These are phyloP conservation scores for Trichacis sp. DNA, from an alignment of 2,888 invertebrate genomes.

Conservation along the genomic window DNA sequence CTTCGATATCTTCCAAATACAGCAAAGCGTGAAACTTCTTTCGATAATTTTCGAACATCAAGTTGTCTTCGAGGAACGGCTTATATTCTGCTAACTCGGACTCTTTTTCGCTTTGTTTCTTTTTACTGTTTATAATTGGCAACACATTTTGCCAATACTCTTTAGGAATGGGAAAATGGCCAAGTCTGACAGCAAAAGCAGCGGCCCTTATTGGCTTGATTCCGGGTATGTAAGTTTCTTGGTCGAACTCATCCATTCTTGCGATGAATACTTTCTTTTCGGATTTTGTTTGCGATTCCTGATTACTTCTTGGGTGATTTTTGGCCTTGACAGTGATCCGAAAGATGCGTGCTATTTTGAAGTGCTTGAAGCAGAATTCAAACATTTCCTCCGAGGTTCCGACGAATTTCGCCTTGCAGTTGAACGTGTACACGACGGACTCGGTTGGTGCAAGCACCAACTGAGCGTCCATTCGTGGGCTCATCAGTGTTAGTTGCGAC, in stretches of 20 bases:
- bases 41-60: slow-evolving; percentile 75
- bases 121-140: slow-evolving; percentile 59
- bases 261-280: slow-evolving; percentile 15
- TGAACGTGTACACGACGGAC: slow-evolving; percentile 69
- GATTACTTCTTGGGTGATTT: background rate
- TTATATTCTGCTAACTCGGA: slow-evolving; percentile 69
- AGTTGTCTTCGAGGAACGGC: slow-evolving; percentile 71
- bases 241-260: slow-evolving; percentile 25
- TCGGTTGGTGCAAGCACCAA: slow-evolving; percentile 68
- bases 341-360: slow-evolving; percentile 74
- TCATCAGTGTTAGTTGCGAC: slow-evolving; percentile 71
- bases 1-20: slow-evolving; percentile 85
- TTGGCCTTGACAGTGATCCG: slow-evolving; percentile 70
- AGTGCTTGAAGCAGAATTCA: slow-evolving; percentile 73
- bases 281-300: background rate
- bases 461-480: slow-evolving; percentile 64
- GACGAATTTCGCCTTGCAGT: slow-evolving; percentile 73
- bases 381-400: slow-evolving; percentile 75
- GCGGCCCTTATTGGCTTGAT: slow-evolving; percentile 71
- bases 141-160: slow-evolving; percentile 65
- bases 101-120: slow-evolving; percentile 66
- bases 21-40: slow-evolving; percentile 80
- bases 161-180: slow-evolving; percentile 68
- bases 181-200: slow-evolving; percentile 72
- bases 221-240: slow-evolving; percentile 69